These are phyloP conservation scores for Sisyra terminalis DNA, from an alignment of 2,888 invertebrate genomes.

Conservation along the genomic window DNA sequence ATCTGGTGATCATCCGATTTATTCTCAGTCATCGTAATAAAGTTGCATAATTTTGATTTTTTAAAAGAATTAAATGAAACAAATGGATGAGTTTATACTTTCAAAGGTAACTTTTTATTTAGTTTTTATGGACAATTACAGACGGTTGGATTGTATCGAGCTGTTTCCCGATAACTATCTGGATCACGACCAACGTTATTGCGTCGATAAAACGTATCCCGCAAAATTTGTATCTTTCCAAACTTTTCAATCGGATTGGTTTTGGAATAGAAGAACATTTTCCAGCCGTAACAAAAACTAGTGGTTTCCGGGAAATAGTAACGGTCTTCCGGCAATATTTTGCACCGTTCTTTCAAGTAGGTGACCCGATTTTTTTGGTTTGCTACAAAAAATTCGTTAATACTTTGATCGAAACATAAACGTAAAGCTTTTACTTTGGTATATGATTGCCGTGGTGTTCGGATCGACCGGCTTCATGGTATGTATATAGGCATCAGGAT, in stretches of 20 bases:
- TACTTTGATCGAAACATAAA: too few species aligned
- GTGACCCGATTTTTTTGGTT: slow-evolving; percentile 4
- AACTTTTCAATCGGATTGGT: slow-evolving; percentile 21
- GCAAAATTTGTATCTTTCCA: slow-evolving; percentile 33
- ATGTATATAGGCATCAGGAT: too few species aligned
- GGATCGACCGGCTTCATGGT: too few species aligned
- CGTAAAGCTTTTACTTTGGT: too few species aligned
- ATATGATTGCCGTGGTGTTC: too few species aligned
- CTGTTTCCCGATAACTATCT: slow-evolving; percentile 32
- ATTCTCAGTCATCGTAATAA: too few species aligned
- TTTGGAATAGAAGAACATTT: slow-evolving; percentile 28
- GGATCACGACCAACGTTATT: slow-evolving; percentile 37
- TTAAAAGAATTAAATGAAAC: too few species aligned
- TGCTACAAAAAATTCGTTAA: neutral
- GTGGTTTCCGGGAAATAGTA: slow-evolving; percentile 33
- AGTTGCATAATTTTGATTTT: too few species aligned
- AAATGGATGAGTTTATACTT: neutral
- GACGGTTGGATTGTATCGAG: slow-evolving; percentile 22
- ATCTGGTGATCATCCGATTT: neutral
- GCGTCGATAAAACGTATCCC: slow-evolving; percentile 36
- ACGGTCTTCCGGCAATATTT: slow-evolving; percentile 35
- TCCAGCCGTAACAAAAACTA: slow-evolving; percentile 42
- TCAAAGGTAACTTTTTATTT: neutral
- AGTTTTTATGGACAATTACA: slow-evolving; percentile 17
- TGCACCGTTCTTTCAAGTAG: slow-evolving; percentile 32